Conservation (phyloP, 2,113 vertebrate genomes). For the Elanus axillaris region DNA sequence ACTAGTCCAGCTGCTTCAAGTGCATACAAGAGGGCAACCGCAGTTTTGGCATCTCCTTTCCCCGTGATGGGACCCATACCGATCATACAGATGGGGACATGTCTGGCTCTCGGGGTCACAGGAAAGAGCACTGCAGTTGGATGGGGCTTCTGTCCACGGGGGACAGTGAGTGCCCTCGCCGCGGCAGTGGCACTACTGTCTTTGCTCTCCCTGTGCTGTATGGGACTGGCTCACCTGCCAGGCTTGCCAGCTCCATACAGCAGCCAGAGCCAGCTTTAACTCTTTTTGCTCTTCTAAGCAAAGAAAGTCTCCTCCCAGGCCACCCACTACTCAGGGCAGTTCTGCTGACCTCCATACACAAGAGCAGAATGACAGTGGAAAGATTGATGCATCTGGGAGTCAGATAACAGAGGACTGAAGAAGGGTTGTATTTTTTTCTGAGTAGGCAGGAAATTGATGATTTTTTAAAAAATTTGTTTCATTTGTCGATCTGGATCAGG, state of each 20-base stretch:
- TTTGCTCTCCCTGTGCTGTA: background rate
- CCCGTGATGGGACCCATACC: fast-evolving
- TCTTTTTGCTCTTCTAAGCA: background rate
- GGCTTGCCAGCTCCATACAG: background rate
- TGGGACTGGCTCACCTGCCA: background rate
- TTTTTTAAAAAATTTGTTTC: background rate
- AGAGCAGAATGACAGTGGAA: background rate
- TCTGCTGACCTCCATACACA: background rate
- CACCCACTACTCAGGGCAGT: background rate
- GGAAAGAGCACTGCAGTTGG: background rate
- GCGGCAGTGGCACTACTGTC: fast-evolving
- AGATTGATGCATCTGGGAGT: background rate
- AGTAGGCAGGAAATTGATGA: background rate
- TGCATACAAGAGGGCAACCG: background rate
- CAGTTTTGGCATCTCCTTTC: background rate
- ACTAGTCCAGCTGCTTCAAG: background rate
- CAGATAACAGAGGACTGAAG: background rate
- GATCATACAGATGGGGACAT: fast-evolving
- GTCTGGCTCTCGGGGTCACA: background rate
- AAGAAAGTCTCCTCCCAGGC: background rate
- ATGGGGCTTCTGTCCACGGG: background rate
- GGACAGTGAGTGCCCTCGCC: background rate
- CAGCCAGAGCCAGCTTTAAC: background rate
- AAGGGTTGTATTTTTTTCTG: background rate
- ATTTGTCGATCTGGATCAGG: background rate